phyloP scores from a whole-genome alignment of 2,113 vertebrate genomes.

The Aspiorhynchus laticeps region DNA sequence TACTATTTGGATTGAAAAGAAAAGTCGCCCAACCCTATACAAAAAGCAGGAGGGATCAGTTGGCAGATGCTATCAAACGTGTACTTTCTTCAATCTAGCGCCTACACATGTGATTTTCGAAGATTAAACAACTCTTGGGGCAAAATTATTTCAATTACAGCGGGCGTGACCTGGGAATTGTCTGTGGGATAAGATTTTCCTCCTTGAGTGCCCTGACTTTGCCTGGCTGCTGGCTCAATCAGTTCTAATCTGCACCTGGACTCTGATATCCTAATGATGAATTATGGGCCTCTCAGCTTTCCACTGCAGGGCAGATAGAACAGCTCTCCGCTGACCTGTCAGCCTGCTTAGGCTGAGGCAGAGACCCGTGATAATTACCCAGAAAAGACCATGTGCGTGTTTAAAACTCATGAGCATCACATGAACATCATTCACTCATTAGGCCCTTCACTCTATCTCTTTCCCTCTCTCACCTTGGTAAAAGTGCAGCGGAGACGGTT shows the following conservation, averaged over 20 bases:
- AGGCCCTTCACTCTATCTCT: conserved; percentile 29
- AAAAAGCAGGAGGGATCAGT: conserved; percentile 25
- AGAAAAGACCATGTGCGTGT: conserved; percentile 76
- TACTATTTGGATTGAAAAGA: neutral
- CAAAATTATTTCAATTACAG: conserved; percentile 97
- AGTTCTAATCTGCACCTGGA: conserved; percentile 97
- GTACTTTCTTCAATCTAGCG: conserved; percentile 84
- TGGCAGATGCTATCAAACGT: conserved; percentile 70
- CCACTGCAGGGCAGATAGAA: conserved; percentile 83
- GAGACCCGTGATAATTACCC: conserved; percentile 86
- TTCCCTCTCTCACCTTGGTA: neutral
- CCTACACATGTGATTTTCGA: conserved; percentile 89
- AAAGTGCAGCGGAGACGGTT: neutral
- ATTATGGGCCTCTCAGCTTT: conserved; percentile 90
- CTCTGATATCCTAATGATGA: conserved; percentile 99
- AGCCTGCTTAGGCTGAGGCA: conserved; percentile 72
- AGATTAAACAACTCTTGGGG: conserved; percentile 95
- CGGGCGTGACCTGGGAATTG: conserved; percentile 92
- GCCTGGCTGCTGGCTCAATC: conserved; percentile 91
- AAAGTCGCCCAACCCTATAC: neutral
- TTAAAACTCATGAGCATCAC: conserved; percentile 64
- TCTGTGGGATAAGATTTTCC: conserved; percentile 94
- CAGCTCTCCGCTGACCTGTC: conserved; percentile 87
- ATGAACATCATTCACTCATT: conserved; percentile 50
- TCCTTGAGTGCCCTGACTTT: conserved; percentile 81